Evolutionary conservation across 2,888 invertebrate species (phyloP), one percentile per base, ranked within the genome.

Genomic region (Andrena hattorfiana): DNA sequence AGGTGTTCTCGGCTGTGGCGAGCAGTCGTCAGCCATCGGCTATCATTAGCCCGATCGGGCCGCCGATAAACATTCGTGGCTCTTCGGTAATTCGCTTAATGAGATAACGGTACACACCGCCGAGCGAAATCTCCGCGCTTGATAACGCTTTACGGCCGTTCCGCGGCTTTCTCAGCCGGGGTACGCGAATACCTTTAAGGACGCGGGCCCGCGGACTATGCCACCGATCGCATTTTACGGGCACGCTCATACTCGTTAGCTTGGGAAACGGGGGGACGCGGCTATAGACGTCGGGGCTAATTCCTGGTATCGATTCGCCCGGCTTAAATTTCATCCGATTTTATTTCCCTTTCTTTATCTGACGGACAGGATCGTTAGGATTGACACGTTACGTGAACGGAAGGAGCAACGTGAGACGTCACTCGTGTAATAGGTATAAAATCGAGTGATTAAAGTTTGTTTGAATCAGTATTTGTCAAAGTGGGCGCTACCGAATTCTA

Each of bases 41-140:
- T 84, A 86, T 88, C 89, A 84, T 89, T 89, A 89, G 83, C 82
- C 70, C 77, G 83, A 90, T 85, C 85, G 73, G 66, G 79, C 56
- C 56, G 28, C 23, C 73, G 81, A 87, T 87, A 85, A 89, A 84
- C 80, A 69, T 66, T 80, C 82, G 74, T 67, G 77, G 64, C 76
- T 78, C 64, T 51, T 68, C 62, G 68, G 73, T 84, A 84, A 88
- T 88, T 86, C 78, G 69, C 76, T 35, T 71, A 83, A 87, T 71
- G 81, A 79, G 81, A 63, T 87, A 87, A 85, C 83, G 79, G 85
- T 80, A 74, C 23, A 13, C 16, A 42, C 59, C 63, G 51, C n/a
- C 66, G 75, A 62, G 64, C 68, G 63, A 77, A 80, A 77, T 80
- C 63, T 51, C 28, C 64, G 63, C 71, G 60, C 67, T 59, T 71